Evolutionary conservation across 2,113 vertebrate species (phyloP), one percentile per base, ranked within the genome.

Genomic region (Tragulus kanchil): DNA sequence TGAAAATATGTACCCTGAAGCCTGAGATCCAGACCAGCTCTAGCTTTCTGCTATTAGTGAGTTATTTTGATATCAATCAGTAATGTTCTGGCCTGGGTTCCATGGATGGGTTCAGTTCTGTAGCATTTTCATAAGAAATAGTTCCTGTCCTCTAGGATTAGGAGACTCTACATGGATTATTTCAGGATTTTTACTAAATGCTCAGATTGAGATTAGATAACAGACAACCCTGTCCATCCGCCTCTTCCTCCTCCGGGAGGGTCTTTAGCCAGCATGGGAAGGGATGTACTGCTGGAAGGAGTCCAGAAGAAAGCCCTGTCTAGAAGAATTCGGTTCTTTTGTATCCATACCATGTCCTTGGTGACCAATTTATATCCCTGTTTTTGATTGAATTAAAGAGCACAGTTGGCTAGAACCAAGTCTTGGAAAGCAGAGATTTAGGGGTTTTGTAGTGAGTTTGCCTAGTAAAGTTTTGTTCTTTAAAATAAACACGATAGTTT

Each of bases 121-220:
- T 48, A n/a, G 77, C 23, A n/a, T 89, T 93, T 91, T 89, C 78
- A 10, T 64, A 67, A 96, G 71, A 87, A 73, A 69, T 56, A 75
- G 59, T 69, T 67, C 13, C 50, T 90, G 19, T 48, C 12, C 26
- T 89, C 31, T 59, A 87, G 56, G 7, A 52, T 0, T 62, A 73
- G 48, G 85, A 90, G 69, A 62, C 64, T 48, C 42, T 83, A 54
- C 65, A 12, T 81, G 79, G 61, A n/a, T 79, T 14, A 58, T 89
- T 75, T 92, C 19, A 89, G 7, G 8, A 42, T 48, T 52, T 52
- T 5, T 83, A 42, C 83, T n/a, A 31, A 89, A 4, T 88, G 23
- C n/a, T 28, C 1, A 5, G 67, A 73, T n/a, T 92, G 58, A 89
- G 17, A 6, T 54, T 59, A 42, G 13, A 25, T 56, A 5, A 4